A percentile compares a stretch with the other conserved stretches of the same genome.
Conservation (phyloP, 2,888 invertebrate species). For the Lithophane ornitopus region DNA sequence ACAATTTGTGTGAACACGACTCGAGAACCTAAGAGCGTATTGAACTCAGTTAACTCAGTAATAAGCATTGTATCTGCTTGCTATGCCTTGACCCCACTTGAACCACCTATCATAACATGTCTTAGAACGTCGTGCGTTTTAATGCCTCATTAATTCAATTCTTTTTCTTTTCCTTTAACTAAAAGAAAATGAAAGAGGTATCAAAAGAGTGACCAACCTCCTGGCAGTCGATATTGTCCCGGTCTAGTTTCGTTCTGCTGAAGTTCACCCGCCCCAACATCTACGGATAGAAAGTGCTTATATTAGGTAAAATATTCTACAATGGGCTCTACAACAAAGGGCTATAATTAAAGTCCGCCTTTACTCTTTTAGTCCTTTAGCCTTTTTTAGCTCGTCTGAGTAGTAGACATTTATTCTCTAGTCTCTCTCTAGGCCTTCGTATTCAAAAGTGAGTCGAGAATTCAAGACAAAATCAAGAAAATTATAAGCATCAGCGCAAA, state of each 20-base stretch:
- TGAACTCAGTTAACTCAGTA: not conserved
- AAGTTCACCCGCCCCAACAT: conserved; percentile 48
- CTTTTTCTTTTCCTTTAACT: not conserved
- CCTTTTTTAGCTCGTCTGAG: not conserved
- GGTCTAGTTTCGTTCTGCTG: conserved; percentile 25
- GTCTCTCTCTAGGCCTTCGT: not conserved
- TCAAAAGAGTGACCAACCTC: conserved; percentile 40
- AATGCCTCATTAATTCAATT: not conserved
- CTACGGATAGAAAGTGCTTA: conserved; percentile 16
- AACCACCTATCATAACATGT: not conserved
- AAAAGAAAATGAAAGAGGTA: not conserved
- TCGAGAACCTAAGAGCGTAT: not conserved
- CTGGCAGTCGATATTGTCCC: conserved; percentile 42
- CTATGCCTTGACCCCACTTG: not conserved
- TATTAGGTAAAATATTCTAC: conserved; percentile 1
- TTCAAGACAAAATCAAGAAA: not conserved
- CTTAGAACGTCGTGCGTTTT: not conserved
- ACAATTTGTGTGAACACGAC: not conserved
- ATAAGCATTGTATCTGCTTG: not conserved
- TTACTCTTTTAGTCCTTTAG: not conserved
- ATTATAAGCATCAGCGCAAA: not conserved
- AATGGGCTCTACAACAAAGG: not conserved
- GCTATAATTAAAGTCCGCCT: not conserved
- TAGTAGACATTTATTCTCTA: not conserved
- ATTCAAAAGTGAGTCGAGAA: not conserved